Base-by-base conservation (phyloP, 2,888 invertebrate genomes). In the Caenorhabditis becei region DNA sequence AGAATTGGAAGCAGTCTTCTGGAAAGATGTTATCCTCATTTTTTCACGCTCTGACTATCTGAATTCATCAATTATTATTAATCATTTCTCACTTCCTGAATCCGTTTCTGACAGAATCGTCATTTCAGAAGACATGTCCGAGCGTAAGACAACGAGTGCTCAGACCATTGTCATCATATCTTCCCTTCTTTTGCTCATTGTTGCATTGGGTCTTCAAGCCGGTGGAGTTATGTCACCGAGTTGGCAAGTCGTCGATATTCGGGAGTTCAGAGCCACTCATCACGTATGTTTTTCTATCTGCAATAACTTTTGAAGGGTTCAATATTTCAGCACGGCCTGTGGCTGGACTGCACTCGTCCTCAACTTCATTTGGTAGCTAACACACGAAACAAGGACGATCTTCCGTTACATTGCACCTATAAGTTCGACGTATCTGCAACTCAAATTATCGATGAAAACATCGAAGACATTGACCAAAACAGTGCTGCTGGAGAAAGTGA, bases 181-280 rank as follows among this genome's bases (percentile, higher is more conserved):
- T 14, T 83, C 83, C 1, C 20, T 86, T 14, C 78, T 90, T 11
- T 72, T 89, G 28, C 71, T 90, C 23, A 88, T 90, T 56, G 70
- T 89, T 1, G 83, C 86, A 18, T 77, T 89, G 44, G 89, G 84
- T 14, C 74, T 90, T 28, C 87, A 89, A 53, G 86, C 89, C 41
- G 88, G 85, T 11, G 90, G 90, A 28, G 82, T 87, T 2, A 85
- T 90, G 79, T 88, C 87, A 1, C 90, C 90, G 3, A 88, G 88
- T 53, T 90, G 90, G 90, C 90, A 90, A 67, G 88, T 90, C 10
- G 90, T 90, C 24, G 89, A 90, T 72, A 89, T 90, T 41, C 77
- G 89, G 11, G 90, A 90, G 56, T 90, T 90, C 67, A 69, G 89
- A 53, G 88, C 90, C 0, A 89, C 89, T 44, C 90, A 90, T 80